These are phyloP conservation scores for Argyrosomus japonicus DNA, from an alignment of 2,113 vertebrate species.

Conservation along the genomic window DNA sequence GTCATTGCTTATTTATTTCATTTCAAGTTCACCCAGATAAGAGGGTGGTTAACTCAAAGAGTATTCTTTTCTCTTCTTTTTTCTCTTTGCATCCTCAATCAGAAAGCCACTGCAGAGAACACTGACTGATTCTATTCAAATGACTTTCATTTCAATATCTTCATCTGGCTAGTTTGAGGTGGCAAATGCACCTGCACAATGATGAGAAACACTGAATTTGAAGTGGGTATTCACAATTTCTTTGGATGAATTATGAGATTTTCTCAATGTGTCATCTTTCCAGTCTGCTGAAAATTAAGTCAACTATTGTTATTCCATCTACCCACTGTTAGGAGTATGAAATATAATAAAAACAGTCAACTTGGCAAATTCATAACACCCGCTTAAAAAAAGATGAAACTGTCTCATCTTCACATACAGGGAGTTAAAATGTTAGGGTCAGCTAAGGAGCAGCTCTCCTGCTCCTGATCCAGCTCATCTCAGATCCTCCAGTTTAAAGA, in stretches of 20 bases:
- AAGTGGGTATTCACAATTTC: background rate
- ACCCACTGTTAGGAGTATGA: background rate
- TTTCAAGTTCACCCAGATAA: background rate
- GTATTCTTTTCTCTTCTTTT: background rate
- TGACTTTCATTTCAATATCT: slow-evolving; percentile 1
- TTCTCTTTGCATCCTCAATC: slow-evolving; percentile 3
- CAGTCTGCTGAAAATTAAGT: background rate
- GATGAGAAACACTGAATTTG: background rate
- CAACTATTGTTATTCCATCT: too few species aligned
- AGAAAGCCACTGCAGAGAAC: background rate
- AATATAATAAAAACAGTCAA: background rate
- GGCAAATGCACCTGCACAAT: background rate
- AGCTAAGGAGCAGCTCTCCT: background rate
- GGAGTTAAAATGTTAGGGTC: slow-evolving; percentile 11
- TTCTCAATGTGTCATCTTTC: background rate
- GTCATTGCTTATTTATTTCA: slow-evolving; percentile 7
- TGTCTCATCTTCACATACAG: slow-evolving; percentile 14
- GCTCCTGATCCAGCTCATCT: background rate
- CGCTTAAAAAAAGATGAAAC: background rate
- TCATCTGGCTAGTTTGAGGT: background rate
- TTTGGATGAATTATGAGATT: background rate
- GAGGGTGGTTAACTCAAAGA: background rate
- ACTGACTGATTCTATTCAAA: slow-evolving; percentile 14
- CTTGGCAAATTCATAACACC: background rate
- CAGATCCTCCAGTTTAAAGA: background rate